Percentiles rank a stretch among this genome's conserved stretches.
These are phyloP conservation scores for Ia io DNA, from an alignment of 2,113 vertebrate genomes.

Conservation along the genomic window DNA sequence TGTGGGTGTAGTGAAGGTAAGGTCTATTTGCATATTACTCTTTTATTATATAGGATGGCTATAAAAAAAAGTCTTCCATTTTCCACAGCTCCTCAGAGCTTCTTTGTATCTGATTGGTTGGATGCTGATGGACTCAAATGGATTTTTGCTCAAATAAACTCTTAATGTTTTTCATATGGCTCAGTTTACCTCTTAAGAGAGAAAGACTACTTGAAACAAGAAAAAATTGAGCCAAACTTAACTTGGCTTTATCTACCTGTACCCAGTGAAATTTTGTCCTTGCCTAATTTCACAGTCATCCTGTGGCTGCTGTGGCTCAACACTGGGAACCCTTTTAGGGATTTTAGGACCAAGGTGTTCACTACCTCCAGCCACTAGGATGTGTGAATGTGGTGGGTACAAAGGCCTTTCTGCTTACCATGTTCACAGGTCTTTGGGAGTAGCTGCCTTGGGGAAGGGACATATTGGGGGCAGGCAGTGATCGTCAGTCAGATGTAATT, in stretches of 20 bases:
- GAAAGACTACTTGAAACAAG: neutral
- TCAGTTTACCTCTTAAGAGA: neutral
- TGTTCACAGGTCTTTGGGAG: neutral
- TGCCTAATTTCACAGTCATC: neutral
- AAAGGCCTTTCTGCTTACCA: neutral
- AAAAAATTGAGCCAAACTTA: neutral
- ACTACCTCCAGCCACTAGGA: neutral
- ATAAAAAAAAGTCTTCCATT: neutral
- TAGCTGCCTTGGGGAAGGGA: neutral
- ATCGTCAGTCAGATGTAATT: neutral
- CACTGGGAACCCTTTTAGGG: rapidly evolving
- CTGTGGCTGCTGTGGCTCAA: neutral
- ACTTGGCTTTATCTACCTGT: neutral
- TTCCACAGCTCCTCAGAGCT: neutral
- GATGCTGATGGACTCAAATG: neutral
- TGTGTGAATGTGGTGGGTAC: neutral
- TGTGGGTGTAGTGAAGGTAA: too few relatives aligned
- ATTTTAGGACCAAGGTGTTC: neutral
- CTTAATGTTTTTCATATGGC: neutral
- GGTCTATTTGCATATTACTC: too few relatives aligned
- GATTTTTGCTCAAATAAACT: neutral
- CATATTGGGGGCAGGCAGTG: neutral
- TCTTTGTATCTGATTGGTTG: neutral
- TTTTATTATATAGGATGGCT: neutral
- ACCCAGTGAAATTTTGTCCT: neutral